Percentiles rank a stretch among this genome's conserved stretches.
phyloP scores from a whole-genome alignment of 2,888 invertebrate species.

The Pachydiplax longipennis region DNA sequence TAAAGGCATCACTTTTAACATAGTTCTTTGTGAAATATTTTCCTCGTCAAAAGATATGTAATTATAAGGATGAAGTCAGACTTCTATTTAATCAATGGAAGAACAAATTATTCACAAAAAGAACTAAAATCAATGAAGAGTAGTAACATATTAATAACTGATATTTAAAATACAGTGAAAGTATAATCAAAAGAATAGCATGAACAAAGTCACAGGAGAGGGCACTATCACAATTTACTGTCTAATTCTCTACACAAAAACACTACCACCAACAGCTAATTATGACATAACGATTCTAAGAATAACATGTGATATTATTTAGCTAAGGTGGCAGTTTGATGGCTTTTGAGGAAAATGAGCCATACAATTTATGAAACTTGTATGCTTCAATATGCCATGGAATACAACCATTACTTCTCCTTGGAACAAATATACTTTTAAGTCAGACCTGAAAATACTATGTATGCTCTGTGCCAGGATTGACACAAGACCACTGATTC shows the following conservation, averaged over 20 bases:
- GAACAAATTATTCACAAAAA: background rate
- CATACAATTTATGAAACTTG: background rate
- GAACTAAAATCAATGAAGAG: background rate
- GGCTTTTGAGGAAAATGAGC: constrained; percentile 9
- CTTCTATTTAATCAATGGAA: background rate
- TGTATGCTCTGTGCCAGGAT: background rate
- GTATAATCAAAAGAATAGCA: background rate
- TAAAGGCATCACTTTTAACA: background rate
- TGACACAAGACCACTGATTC: constrained; percentile 13
- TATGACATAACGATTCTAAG: background rate
- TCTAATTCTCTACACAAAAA: background rate
- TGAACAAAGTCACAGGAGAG: background rate
- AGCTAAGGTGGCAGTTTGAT: constrained; percentile 28
- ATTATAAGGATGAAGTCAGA: background rate
- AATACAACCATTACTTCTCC: background rate
- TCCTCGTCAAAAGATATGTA: background rate
- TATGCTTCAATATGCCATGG: background rate
- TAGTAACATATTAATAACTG: background rate
- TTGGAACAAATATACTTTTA: background rate
- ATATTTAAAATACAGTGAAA: background rate
- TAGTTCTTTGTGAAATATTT: background rate
- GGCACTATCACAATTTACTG: constrained; percentile 28
- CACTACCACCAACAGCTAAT: constrained; percentile 24
- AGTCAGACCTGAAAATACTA: background rate
- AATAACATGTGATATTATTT: background rate